Base-by-base conservation (phyloP, 1,140 invertebrate species). In the Drosophila chauvacae region DNA sequence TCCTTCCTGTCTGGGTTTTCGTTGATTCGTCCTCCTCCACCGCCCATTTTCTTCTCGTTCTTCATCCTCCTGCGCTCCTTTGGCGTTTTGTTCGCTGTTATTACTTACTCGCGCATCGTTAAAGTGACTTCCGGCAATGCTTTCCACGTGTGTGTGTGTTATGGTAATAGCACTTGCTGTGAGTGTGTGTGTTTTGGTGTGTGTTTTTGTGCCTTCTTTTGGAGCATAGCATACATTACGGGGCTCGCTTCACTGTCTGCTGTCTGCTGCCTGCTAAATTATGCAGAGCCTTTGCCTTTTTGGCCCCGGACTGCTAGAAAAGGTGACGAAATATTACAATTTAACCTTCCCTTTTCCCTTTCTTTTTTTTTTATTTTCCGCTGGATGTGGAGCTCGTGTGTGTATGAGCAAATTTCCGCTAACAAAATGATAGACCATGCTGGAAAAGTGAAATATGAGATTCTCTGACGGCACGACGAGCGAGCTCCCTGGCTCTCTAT, bases 271-370 rank as follows among this genome's bases (percentile, higher is more conserved):
- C 64, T 79, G 74, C 78, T 90, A 90, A 90, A 90, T 90, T 90
- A 90, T 90, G 85, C 85, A 85, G 74, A 90, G 81, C 85, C 70
- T 84, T 81, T 79, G 78, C 65, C 77, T 70, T 79, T 84, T 63
- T 65, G 72, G 42, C 63, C 55, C 57, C 50, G 56, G 61, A 39
- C 42, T 16, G 18, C 69, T 65, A 60, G 59, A 61, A 77, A 90
- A 90, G 85, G 85, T 90, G 85, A 90, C 85, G 86, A 90, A 90
- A 90, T 90, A 90, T 90, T 81, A 90, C 85, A 90, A 90, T 80
- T 90, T 90, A 90, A 90, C 81, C 85, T 86, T 85, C 30, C 63
- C 53, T 26, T 33, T 44, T 64, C 5, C 33, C 11, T 35, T 35
- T 10, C 3, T 33, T 33, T 37, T 23, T 7, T 47, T 47, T 3